These are phyloP conservation scores for Congeria kusceri DNA, from an alignment of 2,888 invertebrate genomes.

Conservation along the genomic window DNA sequence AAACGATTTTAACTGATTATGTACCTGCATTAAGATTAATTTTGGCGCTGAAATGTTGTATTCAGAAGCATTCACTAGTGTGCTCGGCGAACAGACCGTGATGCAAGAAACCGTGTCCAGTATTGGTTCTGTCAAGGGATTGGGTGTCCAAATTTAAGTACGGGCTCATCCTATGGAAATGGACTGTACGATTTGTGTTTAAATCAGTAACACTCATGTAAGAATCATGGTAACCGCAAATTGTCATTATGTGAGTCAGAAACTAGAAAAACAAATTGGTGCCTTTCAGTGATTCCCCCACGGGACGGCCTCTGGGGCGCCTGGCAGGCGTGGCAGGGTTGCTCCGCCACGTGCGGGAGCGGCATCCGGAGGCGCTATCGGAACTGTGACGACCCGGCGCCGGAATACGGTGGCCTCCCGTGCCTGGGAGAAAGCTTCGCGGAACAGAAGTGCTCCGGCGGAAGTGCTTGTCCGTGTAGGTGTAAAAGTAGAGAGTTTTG, in stretches of 20 bases:
- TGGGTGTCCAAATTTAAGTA: too few species aligned
- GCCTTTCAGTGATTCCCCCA: constrained; percentile 32
- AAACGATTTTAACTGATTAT: too few species aligned
- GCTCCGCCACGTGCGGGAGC: constrained; percentile 79
- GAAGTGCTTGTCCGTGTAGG: constrained; percentile 77
- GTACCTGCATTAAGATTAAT: too few species aligned
- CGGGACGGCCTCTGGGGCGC: constrained; percentile 79
- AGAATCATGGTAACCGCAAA: neutral
- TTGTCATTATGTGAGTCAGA: neutral
- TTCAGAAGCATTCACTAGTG: too few species aligned
- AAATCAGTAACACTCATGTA: too few species aligned
- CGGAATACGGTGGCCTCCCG: constrained; percentile 72
- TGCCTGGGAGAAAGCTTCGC: constrained; percentile 69
- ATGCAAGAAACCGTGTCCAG: too few species aligned
- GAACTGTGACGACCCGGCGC: constrained; percentile 77
- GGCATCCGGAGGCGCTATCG: constrained; percentile 73
- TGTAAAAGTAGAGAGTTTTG: neutral
- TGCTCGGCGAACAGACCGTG: too few species aligned
- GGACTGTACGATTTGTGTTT: too few species aligned
- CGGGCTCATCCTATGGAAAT: too few species aligned
- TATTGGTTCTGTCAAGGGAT: too few species aligned
- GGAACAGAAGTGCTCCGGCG: constrained; percentile 70
- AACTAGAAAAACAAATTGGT: neutral
- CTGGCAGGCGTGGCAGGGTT: constrained; percentile 76
- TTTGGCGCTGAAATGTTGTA: too few species aligned